Conservation (phyloP, 92 coral and sea anemone species). For the Hydrozoanthus gracilis region DNA sequence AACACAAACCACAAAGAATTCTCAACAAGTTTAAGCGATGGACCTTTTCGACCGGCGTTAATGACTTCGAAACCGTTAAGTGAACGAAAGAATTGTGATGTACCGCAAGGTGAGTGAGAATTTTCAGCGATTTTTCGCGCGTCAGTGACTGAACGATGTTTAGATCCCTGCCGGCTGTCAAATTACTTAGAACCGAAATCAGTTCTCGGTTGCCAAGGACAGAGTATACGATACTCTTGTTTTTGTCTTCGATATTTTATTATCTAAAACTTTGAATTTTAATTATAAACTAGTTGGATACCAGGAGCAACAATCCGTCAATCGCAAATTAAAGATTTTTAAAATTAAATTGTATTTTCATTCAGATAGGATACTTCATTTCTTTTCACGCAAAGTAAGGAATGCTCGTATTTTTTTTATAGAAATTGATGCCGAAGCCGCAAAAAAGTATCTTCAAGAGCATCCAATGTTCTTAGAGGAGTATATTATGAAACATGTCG, state of each 20-base stretch:
- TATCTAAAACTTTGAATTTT: too few species aligned
- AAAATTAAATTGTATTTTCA: not conserved
- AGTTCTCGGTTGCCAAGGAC: not conserved
- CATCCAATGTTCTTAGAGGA: constrained; percentile 94
- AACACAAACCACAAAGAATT: constrained; percentile 81
- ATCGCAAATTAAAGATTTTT: not conserved
- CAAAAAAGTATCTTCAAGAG: constrained; percentile 75
- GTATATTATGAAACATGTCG: constrained; percentile 90
- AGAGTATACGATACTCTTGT: too few species aligned
- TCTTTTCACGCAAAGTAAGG: not conserved
- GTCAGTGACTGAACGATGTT: not conserved
- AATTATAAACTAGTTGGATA: too few species aligned
- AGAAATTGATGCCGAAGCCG: constrained; percentile 85
- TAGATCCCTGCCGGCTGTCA: not conserved
- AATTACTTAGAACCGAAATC: not conserved
- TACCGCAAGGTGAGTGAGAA: constrained; percentile 57
- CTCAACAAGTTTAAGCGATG: constrained; percentile 78
- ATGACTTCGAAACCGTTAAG: constrained; percentile 80
- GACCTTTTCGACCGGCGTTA: constrained; percentile 96
- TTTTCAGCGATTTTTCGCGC: not conserved
- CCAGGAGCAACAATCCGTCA: too few species aligned
- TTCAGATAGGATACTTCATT: not conserved
- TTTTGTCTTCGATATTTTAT: too few species aligned
- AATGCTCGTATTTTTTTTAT: constrained; percentile 19
- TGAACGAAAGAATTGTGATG: constrained; percentile 58